Conservation (phyloP, 2,888 invertebrate genomes). For the Eulithis testata region DNA sequence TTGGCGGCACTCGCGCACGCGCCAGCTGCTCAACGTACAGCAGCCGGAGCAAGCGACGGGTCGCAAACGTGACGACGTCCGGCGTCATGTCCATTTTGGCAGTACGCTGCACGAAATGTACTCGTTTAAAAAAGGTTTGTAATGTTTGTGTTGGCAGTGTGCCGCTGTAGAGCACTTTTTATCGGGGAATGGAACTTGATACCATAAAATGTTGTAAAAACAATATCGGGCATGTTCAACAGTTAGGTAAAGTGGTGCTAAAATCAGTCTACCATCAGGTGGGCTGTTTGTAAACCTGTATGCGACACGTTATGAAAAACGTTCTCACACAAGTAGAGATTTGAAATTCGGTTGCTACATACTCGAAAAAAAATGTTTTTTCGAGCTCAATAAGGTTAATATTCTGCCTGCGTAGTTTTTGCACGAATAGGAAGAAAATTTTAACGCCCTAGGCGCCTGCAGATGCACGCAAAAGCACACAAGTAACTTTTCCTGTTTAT, state of each 20-base stretch:
- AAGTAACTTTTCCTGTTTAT: conserved; percentile 3
- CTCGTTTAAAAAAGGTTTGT: not conserved
- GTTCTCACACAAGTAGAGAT: not conserved
- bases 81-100: conserved; percentile 69
- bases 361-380: too few relatives aligned
- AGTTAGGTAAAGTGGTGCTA: not conserved
- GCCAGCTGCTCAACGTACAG: conserved; percentile 73
- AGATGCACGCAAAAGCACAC: conserved; percentile 2
- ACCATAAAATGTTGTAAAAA: too few relatives aligned
- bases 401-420: too few relatives aligned
- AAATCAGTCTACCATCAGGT: not conserved
- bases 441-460: not conserved
- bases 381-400: too few relatives aligned
- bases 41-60: conserved; percentile 66
- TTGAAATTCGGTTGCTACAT: not conserved
- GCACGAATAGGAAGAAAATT: too few relatives aligned
- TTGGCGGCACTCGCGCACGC: conserved; percentile 60
- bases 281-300: not conserved
- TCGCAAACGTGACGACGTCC: conserved; percentile 59
- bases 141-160: not conserved
- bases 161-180: too few relatives aligned
- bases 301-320: not conserved
- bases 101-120: conserved; percentile 52
- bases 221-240: too few relatives aligned
- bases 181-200: too few relatives aligned